These are phyloP conservation scores for Himalopsyche kuldschensis DNA, from an alignment of 2,888 invertebrate genomes.

Conservation along the genomic window DNA sequence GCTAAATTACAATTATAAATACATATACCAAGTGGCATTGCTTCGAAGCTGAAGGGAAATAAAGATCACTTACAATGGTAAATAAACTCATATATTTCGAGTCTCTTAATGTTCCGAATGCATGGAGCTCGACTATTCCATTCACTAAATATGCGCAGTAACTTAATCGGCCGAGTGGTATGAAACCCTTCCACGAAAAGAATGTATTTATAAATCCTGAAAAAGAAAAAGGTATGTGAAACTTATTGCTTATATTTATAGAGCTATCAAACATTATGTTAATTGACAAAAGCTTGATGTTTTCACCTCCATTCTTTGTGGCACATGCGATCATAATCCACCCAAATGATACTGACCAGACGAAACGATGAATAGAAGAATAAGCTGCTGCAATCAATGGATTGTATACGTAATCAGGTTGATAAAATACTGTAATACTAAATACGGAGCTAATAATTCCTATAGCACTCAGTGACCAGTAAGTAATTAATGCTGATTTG, in stretches of 20 bases:
- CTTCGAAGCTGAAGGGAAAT: too few species aligned
- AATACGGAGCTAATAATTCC: slow-evolving; percentile 63
- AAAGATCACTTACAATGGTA: slow-evolving; percentile 59
- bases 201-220: slow-evolving; percentile 60
- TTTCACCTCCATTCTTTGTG: slow-evolving; percentile 67
- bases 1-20: too few species aligned
- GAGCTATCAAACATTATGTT: background rate
- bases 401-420: slow-evolving; percentile 61
- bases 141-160: slow-evolving; percentile 75
- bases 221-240: background rate
- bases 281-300: background rate
- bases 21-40: too few species aligned
- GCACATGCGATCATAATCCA: slow-evolving; percentile 69
- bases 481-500: slow-evolving; percentile 40
- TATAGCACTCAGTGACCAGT: slow-evolving; percentile 47
- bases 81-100: slow-evolving; percentile 64
- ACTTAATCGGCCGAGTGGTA: slow-evolving; percentile 69
- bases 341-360: slow-evolving; percentile 69
- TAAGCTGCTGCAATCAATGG: slow-evolving; percentile 66
- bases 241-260: background rate
- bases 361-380: slow-evolving; percentile 65
- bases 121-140: slow-evolving; percentile 69
- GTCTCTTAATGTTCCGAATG: slow-evolving; percentile 62
- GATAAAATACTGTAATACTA: slow-evolving; percentile 66
- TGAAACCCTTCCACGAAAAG: slow-evolving; percentile 63